Conservation (phyloP, 2,113 vertebrate species). For the Notechis scutatus region DNA sequence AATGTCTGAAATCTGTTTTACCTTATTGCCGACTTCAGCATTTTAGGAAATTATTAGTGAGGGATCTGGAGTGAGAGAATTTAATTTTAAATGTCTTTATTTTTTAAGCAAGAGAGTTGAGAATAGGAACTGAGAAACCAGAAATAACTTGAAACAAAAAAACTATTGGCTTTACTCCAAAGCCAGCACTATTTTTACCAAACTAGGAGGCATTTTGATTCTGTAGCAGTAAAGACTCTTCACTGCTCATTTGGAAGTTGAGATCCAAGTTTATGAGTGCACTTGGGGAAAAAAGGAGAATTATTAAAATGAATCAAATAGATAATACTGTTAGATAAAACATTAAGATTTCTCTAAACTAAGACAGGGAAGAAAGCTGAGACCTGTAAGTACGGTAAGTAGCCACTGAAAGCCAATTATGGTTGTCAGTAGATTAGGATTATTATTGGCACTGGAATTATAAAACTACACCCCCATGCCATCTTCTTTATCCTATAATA, state of each 20-base stretch:
- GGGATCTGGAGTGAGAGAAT: background rate
- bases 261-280: slow-evolving; percentile 11
- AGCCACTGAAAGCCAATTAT: background rate
- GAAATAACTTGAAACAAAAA: slow-evolving; percentile 1
- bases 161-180: slow-evolving; percentile 17
- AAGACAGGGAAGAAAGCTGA: background rate
- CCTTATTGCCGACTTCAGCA: background rate
- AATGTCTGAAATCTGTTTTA: background rate
- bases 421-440: background rate
- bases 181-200: slow-evolving; percentile 9
- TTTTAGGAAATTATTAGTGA: background rate
- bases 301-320: background rate
- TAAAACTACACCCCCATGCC: background rate
- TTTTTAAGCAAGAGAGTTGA: background rate
- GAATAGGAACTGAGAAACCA: background rate
- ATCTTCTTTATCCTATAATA: background rate
- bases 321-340: background rate
- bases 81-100: background rate
- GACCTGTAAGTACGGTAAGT: background rate
- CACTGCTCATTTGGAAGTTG: slow-evolving; percentile 19
- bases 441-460: background rate
- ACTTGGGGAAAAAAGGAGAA: slow-evolving; percentile 32
- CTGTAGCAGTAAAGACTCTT: slow-evolving; percentile 11
- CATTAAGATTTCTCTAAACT: background rate
- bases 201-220: background rate